Base-by-base conservation (phyloP, 2,797 vertebrate genomes). In the Lepus oiostolus region DNA sequence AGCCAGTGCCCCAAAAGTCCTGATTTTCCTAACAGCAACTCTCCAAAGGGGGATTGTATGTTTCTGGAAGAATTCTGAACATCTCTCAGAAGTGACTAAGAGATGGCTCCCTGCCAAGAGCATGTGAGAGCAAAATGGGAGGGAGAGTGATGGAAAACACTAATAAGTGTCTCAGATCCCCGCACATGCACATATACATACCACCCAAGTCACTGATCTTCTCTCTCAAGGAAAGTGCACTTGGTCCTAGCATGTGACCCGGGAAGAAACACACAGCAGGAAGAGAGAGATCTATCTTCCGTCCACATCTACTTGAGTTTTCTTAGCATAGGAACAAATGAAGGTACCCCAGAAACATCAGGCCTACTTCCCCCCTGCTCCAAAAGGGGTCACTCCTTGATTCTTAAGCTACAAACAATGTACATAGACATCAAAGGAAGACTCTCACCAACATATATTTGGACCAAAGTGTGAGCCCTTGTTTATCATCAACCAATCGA, bases 401-500 rank as follows among this genome's bases (percentile, higher is more conserved):
- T 52, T 58, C 89, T 67, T 38, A 42, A n/a, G 60, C 65, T 21
- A 67, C 22, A 63, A 68, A 30, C 79, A 62, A 62, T 30, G 19
- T 1, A 35, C 10, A 70, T 22, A 35, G 50, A 85, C 60, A 81
- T 14, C 38, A 85, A 88, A 96, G 74, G 38, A 38, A 5, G 28
- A 22, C 13, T 68, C 77, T 84, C 85, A 26, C 80, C 82, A 50
- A n/a, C 54, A 30, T 22, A 38, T 26, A 63, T 54, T 63, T 26
- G 22, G 85, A 95, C 74, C 68, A 62, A 94, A 74, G 82, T 63
- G 60, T 12, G 6, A 91, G 7, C 52, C 84, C 0, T 0, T 63
- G 65, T 63, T 96, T 97, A 96, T 82, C 96, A 93, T 95, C 97
- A 97, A 92, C 94, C 82, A 93, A 95, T 83, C 70, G 93, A 79